Conservation (phyloP, 1,140 invertebrate species). For the Micrasema minimum region DNA sequence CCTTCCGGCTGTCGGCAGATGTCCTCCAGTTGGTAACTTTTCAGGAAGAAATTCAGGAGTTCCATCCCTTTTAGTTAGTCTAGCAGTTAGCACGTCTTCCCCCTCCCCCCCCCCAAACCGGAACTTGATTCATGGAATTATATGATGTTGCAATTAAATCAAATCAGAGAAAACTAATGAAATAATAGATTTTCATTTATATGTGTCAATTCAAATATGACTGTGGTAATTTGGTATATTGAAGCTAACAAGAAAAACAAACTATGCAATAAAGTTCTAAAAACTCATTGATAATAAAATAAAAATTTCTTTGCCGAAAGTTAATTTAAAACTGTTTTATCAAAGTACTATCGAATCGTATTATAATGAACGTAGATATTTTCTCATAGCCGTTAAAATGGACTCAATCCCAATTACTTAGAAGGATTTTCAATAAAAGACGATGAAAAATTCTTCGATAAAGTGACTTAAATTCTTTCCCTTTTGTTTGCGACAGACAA, state of each 20-base stretch:
- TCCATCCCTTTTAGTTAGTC: neutral
- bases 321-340: no score
- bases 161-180: no score
- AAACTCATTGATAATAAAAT: no score
- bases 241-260: no score
- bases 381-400: slow-evolving; percentile 1
- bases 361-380: slow-evolving; percentile 9
- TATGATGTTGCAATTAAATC: no score
- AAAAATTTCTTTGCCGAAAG: no score
- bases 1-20: slow-evolving; percentile 28
- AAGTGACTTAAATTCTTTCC: slow-evolving; percentile 39
- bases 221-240: no score
- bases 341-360: neutral
- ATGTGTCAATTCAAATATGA: no score
- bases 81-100: neutral
- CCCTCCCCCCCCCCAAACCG: no score
- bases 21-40: slow-evolving; percentile 10
- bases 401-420: slow-evolving; percentile 37
- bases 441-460: slow-evolving; percentile 38
- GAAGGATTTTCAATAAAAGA: slow-evolving; percentile 30
- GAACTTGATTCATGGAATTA: no score
- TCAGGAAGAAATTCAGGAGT: slow-evolving; percentile 5
- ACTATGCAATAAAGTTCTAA: no score
- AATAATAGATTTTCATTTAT: no score
- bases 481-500: slow-evolving; percentile 34